Evolutionary conservation across 1,140 invertebrate genomes (phyloP), one percentile per base, ranked within the genome.

Genomic region (Colletes gigas): DNA sequence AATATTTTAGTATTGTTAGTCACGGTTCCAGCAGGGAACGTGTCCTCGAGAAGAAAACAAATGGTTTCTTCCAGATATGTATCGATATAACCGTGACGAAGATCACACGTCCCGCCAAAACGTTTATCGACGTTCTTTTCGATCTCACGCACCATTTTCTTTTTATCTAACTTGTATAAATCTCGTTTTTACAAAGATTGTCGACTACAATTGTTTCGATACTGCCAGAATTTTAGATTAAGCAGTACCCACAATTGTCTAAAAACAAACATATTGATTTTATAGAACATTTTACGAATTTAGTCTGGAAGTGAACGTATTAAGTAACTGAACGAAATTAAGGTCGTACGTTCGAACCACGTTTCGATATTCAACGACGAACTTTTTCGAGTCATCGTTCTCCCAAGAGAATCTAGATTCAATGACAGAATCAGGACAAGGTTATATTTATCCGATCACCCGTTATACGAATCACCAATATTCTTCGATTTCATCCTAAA

Each of bases 401-500:
- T 17, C 60, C 8, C 60, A 63, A 17, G 14, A 41, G 60, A 63
- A 41, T 63, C 60, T 63, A 63, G 30, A 63, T 41, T 62, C 12
- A 62, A 15, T 14, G 30, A 63, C 30, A 14, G 21, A 63, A 63
- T 15, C 17, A 14, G 77, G 63, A 59, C 78, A 72, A 73, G 74
- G 74, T 52, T 63, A 30, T 17, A 63, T 84, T 84, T 77, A 81
- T 82, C 30, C 71, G 75, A 69, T 66, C 79, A 79, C 69, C 75
- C 73, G 67, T 76, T 77, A 72, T 63, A 47, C n/a, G 47, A 77
- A 21, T 41, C 19, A 30, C 44, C 30, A 10, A 60, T 47, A 70
- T 63, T 67, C 44, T 81, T 81, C 65, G 57, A 62, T 78, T 78
- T 57, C 68, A 17, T 78, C 30, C 10, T 60, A 39, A 21, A 70